A percentile compares a stretch with the other conserved stretches of the same genome.
Conservation (phyloP, 1,140 invertebrate genomes). For the Ctenoplectra terminalis region DNA sequence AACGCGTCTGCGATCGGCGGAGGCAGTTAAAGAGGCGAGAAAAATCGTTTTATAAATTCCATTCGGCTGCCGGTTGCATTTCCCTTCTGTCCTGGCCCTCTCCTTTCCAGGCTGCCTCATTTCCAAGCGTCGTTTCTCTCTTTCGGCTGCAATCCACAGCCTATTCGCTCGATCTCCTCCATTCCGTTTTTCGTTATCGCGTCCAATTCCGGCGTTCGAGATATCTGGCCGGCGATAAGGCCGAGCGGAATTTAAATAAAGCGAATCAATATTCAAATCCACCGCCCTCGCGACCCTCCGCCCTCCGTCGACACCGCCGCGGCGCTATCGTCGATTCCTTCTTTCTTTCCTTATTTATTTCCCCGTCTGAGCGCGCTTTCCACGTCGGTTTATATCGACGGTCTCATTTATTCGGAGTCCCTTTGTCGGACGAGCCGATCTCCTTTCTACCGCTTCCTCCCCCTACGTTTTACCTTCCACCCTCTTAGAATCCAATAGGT, state of each 20-base stretch:
- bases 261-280: constrained; percentile 82
- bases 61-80: constrained; percentile 61
- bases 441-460: constrained; percentile 6
- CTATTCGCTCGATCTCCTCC: constrained; percentile 72
- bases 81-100: constrained; percentile 61
- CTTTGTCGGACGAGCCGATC: constrained; percentile 75
- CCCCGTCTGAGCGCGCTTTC: constrained; percentile 43
- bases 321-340: not conserved
- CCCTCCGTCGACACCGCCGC: not conserved
- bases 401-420: constrained; percentile 77
- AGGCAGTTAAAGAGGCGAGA: constrained; percentile 54
- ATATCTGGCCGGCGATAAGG: constrained; percentile 79
- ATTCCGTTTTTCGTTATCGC: constrained; percentile 79
- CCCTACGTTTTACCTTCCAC: not conserved
- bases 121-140: constrained; percentile 38
- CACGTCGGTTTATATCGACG: constrained; percentile 64
- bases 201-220: constrained; percentile 80
- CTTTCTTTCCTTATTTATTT: constrained; percentile 61
- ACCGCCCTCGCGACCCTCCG: constrained; percentile 32
- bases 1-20: constrained; percentile 38
- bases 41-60: constrained; percentile 71
- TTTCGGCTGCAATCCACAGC: constrained; percentile 61
- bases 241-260: constrained; percentile 80
- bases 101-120: not conserved
- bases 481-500: constrained; percentile 50